A percentile compares a stretch with the other conserved stretches of the same genome.
Conservation (phyloP, 2,888 invertebrate species). For the Philaethria dido region DNA sequence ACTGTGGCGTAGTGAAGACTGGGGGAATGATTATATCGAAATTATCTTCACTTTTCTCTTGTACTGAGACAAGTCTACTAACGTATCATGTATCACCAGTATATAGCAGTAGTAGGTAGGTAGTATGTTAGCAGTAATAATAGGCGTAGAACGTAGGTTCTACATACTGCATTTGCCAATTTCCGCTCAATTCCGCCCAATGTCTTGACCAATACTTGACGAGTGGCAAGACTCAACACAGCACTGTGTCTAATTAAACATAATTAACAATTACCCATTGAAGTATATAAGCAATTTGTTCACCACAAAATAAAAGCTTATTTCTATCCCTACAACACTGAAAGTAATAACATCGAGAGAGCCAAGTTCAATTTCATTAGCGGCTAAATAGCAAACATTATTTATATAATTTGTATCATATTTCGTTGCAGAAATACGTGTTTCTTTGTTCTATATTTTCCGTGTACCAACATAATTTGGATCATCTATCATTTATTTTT, state of each 20-base stretch:
- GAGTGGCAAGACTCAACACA: not conserved
- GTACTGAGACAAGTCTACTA: too few relatives aligned
- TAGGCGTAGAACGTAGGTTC: not conserved
- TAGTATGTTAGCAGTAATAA: too few relatives aligned
- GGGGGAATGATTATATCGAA: too few relatives aligned
- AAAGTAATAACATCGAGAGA: constrained; percentile 3
- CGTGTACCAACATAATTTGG: not conserved
- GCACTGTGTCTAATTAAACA: not conserved
- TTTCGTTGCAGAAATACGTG: not conserved
- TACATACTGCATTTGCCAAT: not conserved
- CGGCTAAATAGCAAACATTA: constrained; percentile 8
- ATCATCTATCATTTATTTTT: too few relatives aligned
- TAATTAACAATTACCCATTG: not conserved
- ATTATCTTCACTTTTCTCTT: too few relatives aligned
- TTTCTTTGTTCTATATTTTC: not conserved
- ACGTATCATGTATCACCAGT: too few relatives aligned
- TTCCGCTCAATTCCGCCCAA: not conserved
- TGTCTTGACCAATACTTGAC: too few relatives aligned
- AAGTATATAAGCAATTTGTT: not conserved
- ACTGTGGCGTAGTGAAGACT: too few relatives aligned
- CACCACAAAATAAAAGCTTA: not conserved
- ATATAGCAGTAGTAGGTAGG: too few relatives aligned
- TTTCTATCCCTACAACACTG: not conserved
- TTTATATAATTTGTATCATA: constrained; percentile 4
- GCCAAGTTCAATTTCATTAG: constrained; percentile 4